These are phyloP conservation scores for Arvicanthis niloticus DNA, from an alignment of 2,113 vertebrate genomes.

Conservation along the genomic window DNA sequence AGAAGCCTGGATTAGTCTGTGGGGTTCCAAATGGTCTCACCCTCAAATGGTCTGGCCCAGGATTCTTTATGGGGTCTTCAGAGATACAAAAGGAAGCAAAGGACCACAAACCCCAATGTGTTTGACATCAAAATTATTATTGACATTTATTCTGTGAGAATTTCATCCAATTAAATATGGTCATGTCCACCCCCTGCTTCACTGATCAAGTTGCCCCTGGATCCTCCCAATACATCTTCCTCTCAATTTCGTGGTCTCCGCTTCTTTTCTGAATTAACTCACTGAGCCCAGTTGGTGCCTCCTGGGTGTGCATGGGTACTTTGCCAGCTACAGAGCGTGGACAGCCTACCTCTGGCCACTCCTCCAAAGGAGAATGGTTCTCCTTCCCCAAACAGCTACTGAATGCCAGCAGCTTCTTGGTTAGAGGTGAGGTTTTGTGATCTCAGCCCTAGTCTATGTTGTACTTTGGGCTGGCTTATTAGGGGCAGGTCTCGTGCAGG, in stretches of 20 bases:
- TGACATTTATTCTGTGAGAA: not conserved
- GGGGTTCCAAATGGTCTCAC: not conserved
- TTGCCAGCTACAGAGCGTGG: not conserved
- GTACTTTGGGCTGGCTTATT: not conserved
- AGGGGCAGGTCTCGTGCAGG: not conserved
- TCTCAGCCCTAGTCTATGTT: not conserved
- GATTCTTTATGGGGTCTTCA: not conserved
- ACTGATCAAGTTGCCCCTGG: accelerated
- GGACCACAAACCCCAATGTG: not conserved
- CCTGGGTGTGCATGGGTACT: not conserved
- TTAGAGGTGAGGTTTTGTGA: not conserved
- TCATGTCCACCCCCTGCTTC: not conserved
- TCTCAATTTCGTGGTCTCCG: not conserved
- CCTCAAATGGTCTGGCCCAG: not conserved
- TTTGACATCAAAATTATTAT: too few species aligned
- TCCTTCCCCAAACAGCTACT: not conserved
- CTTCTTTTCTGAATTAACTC: not conserved
- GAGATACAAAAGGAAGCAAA: not conserved
- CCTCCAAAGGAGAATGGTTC: not conserved
- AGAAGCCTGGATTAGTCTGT: not conserved
- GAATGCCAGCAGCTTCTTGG: not conserved
- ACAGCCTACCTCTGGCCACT: too few species aligned
- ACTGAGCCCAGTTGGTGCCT: too few species aligned
- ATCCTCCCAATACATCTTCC: not conserved
- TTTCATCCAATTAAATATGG: not conserved